These are phyloP conservation scores for Tenthredo livida DNA, from an alignment of 2,888 invertebrate genomes.

Conservation along the genomic window DNA sequence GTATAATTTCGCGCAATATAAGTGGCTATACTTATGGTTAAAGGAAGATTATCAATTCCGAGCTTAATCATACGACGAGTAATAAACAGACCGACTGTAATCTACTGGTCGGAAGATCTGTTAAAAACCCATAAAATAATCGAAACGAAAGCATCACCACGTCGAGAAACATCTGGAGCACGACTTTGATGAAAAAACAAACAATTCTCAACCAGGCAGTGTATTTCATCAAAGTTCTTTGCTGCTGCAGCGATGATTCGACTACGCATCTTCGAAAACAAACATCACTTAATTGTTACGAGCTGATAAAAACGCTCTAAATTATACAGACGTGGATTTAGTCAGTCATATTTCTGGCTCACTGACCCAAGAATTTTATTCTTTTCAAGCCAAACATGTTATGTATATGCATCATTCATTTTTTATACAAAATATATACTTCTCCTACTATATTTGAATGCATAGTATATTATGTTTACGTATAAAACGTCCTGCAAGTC, in stretches of 20 bases:
- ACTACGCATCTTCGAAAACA: background rate
- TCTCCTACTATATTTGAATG: background rate
- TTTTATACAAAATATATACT: background rate
- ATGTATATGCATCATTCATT: background rate
- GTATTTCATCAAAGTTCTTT: background rate
- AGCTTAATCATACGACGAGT: background rate
- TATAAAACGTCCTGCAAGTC: background rate
- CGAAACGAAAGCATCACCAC: background rate
- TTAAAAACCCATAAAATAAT: background rate
- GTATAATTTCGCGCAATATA: background rate
- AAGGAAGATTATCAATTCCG: background rate
- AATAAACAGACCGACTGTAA: background rate
- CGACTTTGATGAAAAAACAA: background rate
- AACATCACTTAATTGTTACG: constrained; percentile 7
- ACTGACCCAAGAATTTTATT: background rate
- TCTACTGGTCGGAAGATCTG: background rate
- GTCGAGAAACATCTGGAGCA: background rate
- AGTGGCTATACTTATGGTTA: background rate
- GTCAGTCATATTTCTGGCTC: background rate
- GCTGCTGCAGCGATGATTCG: background rate
- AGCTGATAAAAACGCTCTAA: background rate
- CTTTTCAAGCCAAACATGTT: too few relatives aligned
- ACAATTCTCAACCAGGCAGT: background rate
- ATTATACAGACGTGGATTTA: background rate
- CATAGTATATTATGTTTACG: background rate